Evolutionary conservation across 37 sponge, comb jelly and placozoan species (phyloP), one percentile per base, ranked within the genome.

Genomic region (Spongilla lacustris): DNA sequence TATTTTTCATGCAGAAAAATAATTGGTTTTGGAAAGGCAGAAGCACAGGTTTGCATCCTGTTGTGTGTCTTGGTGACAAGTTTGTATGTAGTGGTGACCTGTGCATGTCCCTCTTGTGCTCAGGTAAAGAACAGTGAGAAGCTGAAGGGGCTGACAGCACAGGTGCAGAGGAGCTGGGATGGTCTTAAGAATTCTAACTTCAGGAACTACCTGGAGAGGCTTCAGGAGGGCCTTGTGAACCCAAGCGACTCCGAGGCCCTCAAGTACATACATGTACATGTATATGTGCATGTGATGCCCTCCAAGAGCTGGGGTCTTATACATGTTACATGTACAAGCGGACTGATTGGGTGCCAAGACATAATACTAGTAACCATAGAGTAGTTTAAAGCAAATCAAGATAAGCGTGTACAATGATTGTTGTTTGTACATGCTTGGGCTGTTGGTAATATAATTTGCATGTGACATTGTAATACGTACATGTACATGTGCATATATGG

Each of bases 131-230:
- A 26, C 58, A 83, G 74, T 36, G 41, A 37, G n/a, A 9, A 25
- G 14, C 28, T 83, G 75, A 73, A 73, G 50, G 11, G 38, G 74
- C n/a, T 14, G 34, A 24, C 22, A 8, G n/a, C 41, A 14, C 73
- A 73, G 33, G 74, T 83, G 11, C 36, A 37, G 38, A 73, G 27
- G 30, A 83, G 49, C 13, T 83, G 84, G 84, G 48, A 25, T 24
- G 34, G 38, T n/a, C 8, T 72, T 14, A 83, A 73, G 19, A 38
- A 71, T 8, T 10, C 38, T 73, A 41, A 46, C 12, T 32, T 83
- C 26, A 31, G 12, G 76, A 11, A 9, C 29, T 36, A 37, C 17
- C 38, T 83, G 28, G 84, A 83, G 31, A 46, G 14, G 25, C 25
- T 33, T 11, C 72, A 31, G n/a, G 24, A 36, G 8, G 84, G 73